A percentile compares a stretch with the other conserved stretches of the same genome.
phyloP scores from a whole-genome alignment of 2,888 invertebrate species.

The Osedax frankpressi region DNA sequence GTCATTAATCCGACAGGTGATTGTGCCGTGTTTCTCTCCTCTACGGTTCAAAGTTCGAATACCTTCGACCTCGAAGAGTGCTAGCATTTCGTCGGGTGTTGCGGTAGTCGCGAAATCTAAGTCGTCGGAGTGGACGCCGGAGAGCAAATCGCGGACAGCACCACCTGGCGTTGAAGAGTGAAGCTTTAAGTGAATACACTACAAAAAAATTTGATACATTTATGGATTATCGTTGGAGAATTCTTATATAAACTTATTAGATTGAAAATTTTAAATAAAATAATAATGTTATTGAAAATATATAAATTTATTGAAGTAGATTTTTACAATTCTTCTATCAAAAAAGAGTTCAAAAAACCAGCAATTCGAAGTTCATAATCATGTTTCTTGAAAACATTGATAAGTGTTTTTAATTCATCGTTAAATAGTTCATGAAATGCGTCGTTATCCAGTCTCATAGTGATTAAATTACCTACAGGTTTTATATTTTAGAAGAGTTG shows the following conservation, averaged over 20 bases:
- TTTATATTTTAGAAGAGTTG: no score
- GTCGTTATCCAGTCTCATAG: constrained; percentile 38
- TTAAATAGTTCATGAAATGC: constrained; percentile 53
- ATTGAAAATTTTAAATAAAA: background rate
- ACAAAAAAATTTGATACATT: background rate
- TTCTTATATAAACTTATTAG: no score
- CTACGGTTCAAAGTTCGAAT: constrained; percentile 78
- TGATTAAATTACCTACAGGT: no score
- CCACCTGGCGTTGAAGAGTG: constrained; percentile 58
- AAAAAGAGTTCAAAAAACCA: no score
- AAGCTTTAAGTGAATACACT: background rate
- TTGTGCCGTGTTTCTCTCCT: constrained; percentile 57
- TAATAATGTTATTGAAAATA: background rate
- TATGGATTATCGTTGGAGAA: no score
- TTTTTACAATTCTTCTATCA: no score
- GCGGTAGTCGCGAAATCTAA: constrained; percentile 95
- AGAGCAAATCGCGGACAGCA: constrained; percentile 64
- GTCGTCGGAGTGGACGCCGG: constrained; percentile 54
- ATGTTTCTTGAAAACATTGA: constrained; percentile 62
- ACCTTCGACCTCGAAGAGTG: constrained; percentile 69
- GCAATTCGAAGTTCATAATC: constrained; percentile 74
- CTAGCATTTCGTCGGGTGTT: constrained; percentile 87
- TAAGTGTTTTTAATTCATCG: constrained; percentile 61
- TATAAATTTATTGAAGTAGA: no score
- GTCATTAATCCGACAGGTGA: constrained; percentile 84